A percentile compares a stretch with the other conserved stretches of the same genome.
phyloP scores from a whole-genome alignment of 2,797 vertebrate species.

The Danio choprae region DNA sequence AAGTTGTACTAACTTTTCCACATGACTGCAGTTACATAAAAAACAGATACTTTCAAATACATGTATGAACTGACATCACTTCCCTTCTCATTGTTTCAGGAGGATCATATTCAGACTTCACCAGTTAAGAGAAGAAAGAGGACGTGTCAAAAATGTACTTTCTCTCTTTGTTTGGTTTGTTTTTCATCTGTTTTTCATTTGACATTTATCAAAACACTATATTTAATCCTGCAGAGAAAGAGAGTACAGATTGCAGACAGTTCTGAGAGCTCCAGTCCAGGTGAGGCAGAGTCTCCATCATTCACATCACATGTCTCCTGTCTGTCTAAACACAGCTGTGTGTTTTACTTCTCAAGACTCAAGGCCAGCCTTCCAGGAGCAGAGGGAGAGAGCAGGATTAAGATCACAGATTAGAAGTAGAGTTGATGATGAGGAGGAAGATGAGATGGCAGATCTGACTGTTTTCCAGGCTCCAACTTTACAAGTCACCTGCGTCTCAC shows the following conservation, averaged over 20 bases:
- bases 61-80: neutral
- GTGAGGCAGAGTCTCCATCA: too few species aligned
- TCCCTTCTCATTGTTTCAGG: slow-evolving; percentile 16
- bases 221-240: slow-evolving; percentile 53
- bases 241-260: slow-evolving; percentile 24
- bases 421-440: neutral
- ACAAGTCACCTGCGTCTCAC: slow-evolving; percentile 49
- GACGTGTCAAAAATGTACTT: slow-evolving; percentile 30
- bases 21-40: too few species aligned
- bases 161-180: neutral
- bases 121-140: neutral
- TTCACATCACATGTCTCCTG: too few species aligned
- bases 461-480: slow-evolving; percentile 33
- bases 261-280: slow-evolving; percentile 15
- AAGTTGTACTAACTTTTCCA: too few species aligned
- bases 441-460: slow-evolving; percentile 4
- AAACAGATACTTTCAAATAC: too few species aligned
- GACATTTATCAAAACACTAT: neutral
- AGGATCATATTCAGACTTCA: slow-evolving; percentile 19
- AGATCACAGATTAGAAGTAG: neutral
- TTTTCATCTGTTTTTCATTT: neutral
- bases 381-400: neutral
- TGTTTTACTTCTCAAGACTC: slow-evolving; percentile 6
- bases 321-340: neutral
- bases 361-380: neutral